Percentiles rank a stretch among this genome's conserved stretches.
phyloP scores from a whole-genome alignment of 2,888 invertebrate species.

The Deilephila porcellus region DNA sequence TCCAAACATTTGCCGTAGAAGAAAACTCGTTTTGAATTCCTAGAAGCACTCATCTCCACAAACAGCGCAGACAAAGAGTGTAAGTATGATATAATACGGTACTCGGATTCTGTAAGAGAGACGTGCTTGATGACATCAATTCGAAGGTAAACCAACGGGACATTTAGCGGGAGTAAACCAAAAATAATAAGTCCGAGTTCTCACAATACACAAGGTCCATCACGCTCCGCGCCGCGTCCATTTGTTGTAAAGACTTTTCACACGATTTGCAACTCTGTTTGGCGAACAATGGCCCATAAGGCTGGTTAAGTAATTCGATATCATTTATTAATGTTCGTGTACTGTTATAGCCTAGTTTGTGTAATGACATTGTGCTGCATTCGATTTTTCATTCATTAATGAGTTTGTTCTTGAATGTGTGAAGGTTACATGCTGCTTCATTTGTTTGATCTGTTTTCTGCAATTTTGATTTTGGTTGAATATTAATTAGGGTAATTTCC shows the following conservation, averaged over 20 bases:
- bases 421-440: slow-evolving; percentile 12
- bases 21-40: not conserved
- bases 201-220: slow-evolving; percentile 56
- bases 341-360: slow-evolving; percentile 48
- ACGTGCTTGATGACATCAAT: slow-evolving; percentile 26
- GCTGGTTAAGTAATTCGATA: slow-evolving; percentile 62
- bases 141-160: slow-evolving; percentile 38
- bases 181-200: slow-evolving; percentile 51
- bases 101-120: not conserved
- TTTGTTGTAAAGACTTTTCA: slow-evolving; percentile 44
- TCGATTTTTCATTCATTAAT: slow-evolving; percentile 27
- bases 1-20: no score
- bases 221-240: slow-evolving; percentile 40
- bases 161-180: slow-evolving; percentile 38
- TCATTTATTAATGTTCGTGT: slow-evolving; percentile 56
- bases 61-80: not conserved
- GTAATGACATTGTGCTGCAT: slow-evolving; percentile 30
- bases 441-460: not conserved
- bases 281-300: slow-evolving; percentile 68
- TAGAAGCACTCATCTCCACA: not conserved
- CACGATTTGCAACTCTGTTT: slow-evolving; percentile 41
- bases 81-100: slow-evolving; percentile 9
- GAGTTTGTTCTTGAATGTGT: not conserved
- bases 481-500: no score
- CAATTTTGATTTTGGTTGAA: not conserved